These are phyloP conservation scores for Sceloporus tristichus DNA, from an alignment of 2,113 vertebrate genomes.

Conservation along the genomic window DNA sequence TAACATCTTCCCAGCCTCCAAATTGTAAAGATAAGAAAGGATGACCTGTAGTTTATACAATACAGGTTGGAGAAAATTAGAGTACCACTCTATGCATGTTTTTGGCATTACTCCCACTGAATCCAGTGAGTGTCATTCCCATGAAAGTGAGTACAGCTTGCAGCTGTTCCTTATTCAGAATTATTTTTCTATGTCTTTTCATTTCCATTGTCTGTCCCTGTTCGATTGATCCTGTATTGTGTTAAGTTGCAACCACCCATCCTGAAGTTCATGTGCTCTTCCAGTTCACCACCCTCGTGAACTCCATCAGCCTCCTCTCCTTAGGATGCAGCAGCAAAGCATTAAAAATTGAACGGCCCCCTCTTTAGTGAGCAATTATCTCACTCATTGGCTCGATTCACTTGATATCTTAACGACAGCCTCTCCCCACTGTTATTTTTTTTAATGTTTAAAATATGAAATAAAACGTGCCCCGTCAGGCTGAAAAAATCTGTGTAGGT, in stretches of 20 bases:
- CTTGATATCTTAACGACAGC: conserved; percentile 79
- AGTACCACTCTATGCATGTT: not conserved
- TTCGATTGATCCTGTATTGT: not conserved
- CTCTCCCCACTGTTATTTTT: conserved; percentile 70
- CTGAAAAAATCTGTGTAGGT: conserved; percentile 67
- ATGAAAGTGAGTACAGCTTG: not conserved
- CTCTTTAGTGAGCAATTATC: conserved; percentile 71
- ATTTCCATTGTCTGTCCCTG: not conserved
- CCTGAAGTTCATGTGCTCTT: not conserved
- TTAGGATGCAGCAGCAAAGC: conserved; percentile 27
- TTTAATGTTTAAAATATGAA: conserved; percentile 78
- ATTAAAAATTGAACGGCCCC: conserved; percentile 71
- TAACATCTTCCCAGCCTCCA: too few species aligned
- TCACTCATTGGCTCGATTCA: conserved; percentile 77
- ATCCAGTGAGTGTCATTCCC: not conserved
- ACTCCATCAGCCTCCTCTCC: conserved; percentile 26
- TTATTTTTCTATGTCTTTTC: not conserved
- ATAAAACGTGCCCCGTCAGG: conserved; percentile 67
- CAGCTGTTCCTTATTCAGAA: not conserved
- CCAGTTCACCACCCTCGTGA: fast-evolving
- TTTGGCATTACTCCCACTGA: not conserved
- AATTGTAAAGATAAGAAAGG: not conserved
- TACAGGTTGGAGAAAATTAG: not conserved
- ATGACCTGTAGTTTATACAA: not conserved
- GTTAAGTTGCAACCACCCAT: not conserved